Percentiles rank a stretch among this genome's conserved stretches.
Conservation (phyloP, 53 echinoderm and acorn worm genomes). For the Henricia sp. region DNA sequence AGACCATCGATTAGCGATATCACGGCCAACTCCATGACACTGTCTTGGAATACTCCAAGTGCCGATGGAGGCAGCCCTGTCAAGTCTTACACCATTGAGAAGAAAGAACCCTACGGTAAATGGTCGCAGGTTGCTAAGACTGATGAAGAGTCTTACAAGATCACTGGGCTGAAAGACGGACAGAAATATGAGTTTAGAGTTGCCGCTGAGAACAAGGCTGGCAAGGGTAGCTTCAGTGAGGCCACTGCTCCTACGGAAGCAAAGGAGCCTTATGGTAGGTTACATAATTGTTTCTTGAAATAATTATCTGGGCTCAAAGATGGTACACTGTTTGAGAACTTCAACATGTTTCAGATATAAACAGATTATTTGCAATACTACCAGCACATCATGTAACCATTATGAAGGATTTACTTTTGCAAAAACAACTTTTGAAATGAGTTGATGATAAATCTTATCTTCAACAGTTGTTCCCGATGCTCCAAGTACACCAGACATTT, state of each 20-base stretch:
- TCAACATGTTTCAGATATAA: too few relatives aligned
- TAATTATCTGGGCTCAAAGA: too few relatives aligned
- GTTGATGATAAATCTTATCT: too few relatives aligned
- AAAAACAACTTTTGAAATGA: too few relatives aligned
- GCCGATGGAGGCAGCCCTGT: slow-evolving; percentile 90
- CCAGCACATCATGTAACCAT: too few relatives aligned
- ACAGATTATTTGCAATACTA: too few relatives aligned
- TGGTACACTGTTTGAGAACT: too few relatives aligned
- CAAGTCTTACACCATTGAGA: slow-evolving; percentile 82
- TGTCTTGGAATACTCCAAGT: slow-evolving; percentile 80
- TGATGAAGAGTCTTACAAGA: slow-evolving; percentile 61
- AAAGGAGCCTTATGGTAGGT: slow-evolving; percentile 83
- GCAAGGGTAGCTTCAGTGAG: slow-evolving; percentile 74
- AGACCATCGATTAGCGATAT: slow-evolving; percentile 77
- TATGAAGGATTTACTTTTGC: too few relatives aligned
- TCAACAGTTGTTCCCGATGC: slow-evolving; percentile 87
- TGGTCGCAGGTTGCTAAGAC: slow-evolving; percentile 73
- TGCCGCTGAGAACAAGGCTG: slow-evolving; percentile 92
- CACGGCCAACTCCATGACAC: slow-evolving; percentile 77
- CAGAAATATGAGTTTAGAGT: slow-evolving; percentile 91
- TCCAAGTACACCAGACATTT: slow-evolving; percentile 79
- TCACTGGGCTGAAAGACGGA: slow-evolving; percentile 79
- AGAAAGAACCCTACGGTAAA: slow-evolving; percentile 81
- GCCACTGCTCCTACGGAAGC: slow-evolving; percentile 75
- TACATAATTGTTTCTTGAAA: not conserved